Conservation (phyloP, 1,140 invertebrate species). For the Neodiprion pinetum region DNA sequence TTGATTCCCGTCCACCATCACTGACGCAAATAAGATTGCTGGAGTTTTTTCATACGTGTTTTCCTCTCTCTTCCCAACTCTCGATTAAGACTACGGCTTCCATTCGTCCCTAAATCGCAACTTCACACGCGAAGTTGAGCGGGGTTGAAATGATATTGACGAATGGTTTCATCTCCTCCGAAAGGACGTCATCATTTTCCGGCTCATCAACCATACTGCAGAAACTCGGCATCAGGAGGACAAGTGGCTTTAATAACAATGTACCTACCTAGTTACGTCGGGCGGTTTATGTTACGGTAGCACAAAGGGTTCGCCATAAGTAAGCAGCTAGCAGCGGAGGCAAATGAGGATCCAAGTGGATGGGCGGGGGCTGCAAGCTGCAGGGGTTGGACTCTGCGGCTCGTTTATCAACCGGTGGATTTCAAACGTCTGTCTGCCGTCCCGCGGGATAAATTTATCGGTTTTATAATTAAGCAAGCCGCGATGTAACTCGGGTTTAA, state of each 20-base stretch:
- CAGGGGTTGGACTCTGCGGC: constrained; percentile 28
- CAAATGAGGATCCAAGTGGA: background rate
- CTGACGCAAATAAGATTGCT: no score
- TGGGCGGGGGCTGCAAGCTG: background rate
- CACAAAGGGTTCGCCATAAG: constrained; percentile 4
- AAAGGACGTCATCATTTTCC: background rate
- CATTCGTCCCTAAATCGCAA: no score
- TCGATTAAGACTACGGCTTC: no score
- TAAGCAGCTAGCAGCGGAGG: background rate
- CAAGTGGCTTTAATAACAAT: background rate
- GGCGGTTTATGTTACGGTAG: background rate
- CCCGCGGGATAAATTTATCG: constrained; percentile 54
- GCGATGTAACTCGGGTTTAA: constrained; percentile 37
- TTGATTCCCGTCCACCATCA: no score
- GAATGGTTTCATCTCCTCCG: no score
- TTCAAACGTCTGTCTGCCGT: constrained; percentile 43
- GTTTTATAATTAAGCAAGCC: constrained; percentile 58
- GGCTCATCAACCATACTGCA: background rate
- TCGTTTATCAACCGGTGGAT: constrained; percentile 52
- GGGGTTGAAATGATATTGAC: no score
- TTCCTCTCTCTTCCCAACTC: no score
- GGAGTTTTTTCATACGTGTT: no score
- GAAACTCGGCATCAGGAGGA: background rate
- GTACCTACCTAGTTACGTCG: background rate
- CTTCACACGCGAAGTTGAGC: no score